Base-by-base conservation (phyloP, 2,888 invertebrate species). In the Lasioglossum vierecki region DNA sequence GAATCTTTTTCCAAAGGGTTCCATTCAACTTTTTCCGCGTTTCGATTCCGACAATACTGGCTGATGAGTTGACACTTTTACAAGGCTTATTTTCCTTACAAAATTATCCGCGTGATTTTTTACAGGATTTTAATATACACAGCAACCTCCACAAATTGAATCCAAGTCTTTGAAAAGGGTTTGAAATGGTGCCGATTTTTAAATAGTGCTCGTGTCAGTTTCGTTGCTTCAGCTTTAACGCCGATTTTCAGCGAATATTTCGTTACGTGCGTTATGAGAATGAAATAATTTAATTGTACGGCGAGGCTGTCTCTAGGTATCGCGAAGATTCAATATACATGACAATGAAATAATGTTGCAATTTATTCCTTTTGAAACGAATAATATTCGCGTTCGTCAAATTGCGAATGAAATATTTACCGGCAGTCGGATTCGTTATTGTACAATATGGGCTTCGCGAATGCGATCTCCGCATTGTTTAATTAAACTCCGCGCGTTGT, bases 401-500 rank as follows among this genome's bases (percentile, higher is more conserved):
- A 68, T 39, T 8, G 30, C 9, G 66, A 39, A 8, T 9, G 66
- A 39, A 68, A 68, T 68, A 39, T 68, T 35, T 68, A 9, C 4
- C 35, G 22, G 1, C 18, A 8, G 22, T 8, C 66, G 0, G 66
- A 22, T 35, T 18, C 66, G 35, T 68, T 68, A 35, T 35, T 35
- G 4, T 35, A 22, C 39, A 15, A 35, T 22, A 22, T 9, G 35
- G 39, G 9, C 8, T 18, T 22, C 9, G 9, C 4, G 35, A 22
- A 39, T 68, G 35, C 18, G 22, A 35, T 9, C 66, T 35, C 2
- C 22, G 39, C 35, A 22, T 39, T 68, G 35, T 39, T 35, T 44
- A 74, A 22, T 85, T 85, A 80, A 79, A 88, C 80, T 44, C 79
- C n/a, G 18, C 8, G 2, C 15, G 15, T 63, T 63, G 15, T 2